Evolutionary conservation across 2,797 vertebrate genomes (phyloP).

Genomic region (Nannoperca obscura): DNA sequence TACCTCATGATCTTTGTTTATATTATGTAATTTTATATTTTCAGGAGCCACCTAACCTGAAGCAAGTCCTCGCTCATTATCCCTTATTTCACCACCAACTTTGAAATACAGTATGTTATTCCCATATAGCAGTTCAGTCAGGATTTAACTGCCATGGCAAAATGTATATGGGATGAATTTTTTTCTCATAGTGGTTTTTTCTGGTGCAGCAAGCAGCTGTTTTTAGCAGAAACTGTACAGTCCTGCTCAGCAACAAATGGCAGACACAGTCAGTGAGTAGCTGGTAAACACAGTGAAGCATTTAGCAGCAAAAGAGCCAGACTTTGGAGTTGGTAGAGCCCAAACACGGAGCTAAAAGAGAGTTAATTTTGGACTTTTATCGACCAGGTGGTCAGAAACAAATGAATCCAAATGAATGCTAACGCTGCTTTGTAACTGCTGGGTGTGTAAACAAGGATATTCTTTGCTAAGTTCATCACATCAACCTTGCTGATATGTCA

Average conservation of each 20-base stretch:
- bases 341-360: background rate
- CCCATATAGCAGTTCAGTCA: background rate
- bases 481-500: no score
- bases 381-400: no score
- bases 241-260: no score
- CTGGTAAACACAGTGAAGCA: background rate
- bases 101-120: background rate
- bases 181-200: no score
- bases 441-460: no score
- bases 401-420: no score
- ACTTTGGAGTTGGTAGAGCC: background rate
- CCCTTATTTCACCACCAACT: background rate
- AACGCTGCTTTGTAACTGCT: no score
- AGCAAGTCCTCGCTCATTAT: background rate
- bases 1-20: slow-evolving; percentile 17
- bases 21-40: slow-evolving; percentile 37
- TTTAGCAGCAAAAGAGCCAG: background rate
- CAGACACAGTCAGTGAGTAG: background rate
- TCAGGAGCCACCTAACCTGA: slow-evolving; percentile 12
- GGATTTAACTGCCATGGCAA: background rate
- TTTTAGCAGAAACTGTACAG: no score
- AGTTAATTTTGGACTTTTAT: no score
- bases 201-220: no score
- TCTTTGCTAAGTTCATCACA: no score
- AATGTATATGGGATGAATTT: background rate